These are phyloP conservation scores for Lithodes maja DNA, from an alignment of 2,888 invertebrate genomes.

Conservation along the genomic window DNA sequence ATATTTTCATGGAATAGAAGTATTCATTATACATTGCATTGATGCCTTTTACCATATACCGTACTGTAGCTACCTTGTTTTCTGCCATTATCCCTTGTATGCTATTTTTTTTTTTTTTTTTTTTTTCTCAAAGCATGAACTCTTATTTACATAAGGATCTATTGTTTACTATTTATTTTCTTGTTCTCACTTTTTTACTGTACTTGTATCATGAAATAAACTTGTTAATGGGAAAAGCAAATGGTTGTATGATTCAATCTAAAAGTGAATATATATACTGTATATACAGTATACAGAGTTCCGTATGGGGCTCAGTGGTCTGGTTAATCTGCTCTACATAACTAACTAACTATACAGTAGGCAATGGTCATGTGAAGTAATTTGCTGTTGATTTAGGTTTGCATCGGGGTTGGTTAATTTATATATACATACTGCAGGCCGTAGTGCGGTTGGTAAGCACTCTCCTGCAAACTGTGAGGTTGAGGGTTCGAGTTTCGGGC, in stretches of 20 bases:
- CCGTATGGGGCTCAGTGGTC: too few relatives aligned
- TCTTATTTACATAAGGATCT: slow-evolving; percentile 56
- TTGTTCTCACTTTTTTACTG: slow-evolving; percentile 68
- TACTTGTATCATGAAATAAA: slow-evolving; percentile 66
- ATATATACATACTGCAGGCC: too few relatives aligned
- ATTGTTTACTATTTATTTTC: slow-evolving; percentile 66
- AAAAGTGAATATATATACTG: too few relatives aligned
- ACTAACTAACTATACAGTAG: too few relatives aligned
- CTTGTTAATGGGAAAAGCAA: slow-evolving; percentile 62
- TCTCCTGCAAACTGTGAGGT: too few relatives aligned
- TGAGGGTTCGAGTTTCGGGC: too few relatives aligned
- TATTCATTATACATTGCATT: slow-evolving; percentile 2
- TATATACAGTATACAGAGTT: too few relatives aligned
- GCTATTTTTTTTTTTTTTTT: slow-evolving; percentile 16
- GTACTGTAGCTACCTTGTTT: not conserved
- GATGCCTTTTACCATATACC: not conserved
- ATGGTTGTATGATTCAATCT: not conserved
- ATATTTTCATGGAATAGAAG: not conserved
- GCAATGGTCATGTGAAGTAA: too few relatives aligned
- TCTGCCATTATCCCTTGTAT: slow-evolving; percentile 16
- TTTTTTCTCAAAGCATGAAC: slow-evolving; percentile 52
- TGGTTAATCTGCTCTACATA: too few relatives aligned
- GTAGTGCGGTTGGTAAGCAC: too few relatives aligned
- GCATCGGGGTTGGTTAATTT: too few relatives aligned
- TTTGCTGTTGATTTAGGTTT: too few relatives aligned